Evolutionary conservation across 2,797 vertebrate species (phyloP), one percentile per base, ranked within the genome.

Genomic region (Delichon dasypus): DNA sequence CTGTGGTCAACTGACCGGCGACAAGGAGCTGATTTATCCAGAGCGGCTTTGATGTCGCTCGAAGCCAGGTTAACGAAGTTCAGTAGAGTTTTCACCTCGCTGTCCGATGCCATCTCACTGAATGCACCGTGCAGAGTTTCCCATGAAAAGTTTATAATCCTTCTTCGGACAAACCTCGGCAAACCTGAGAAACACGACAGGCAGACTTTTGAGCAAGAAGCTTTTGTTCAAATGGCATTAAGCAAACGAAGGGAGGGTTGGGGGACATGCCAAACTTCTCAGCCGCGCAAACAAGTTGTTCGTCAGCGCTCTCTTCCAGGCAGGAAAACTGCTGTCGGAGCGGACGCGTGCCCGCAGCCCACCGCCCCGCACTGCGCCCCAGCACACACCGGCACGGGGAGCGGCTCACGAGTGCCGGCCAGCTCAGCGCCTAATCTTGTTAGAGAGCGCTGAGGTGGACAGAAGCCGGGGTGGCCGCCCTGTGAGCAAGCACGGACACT

Each of bases 1-100:
- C 99, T 98, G 97, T 99, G 99, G 92, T 99, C 99, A 95, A 99
- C 99, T 0, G 99, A 99, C 91, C 99, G 99, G 88, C 99, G 98
- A 97, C 99, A 99, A 13, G 99, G 99, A 13, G 99, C 99, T 0
- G 99, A 99, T 96, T 99, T 99, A 96, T 99, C 99, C 97, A 99
- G 95, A 62, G 99, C 99, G 0, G 99, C 99, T 96, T 99, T 99
- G 97, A 99, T 99, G 97, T 99, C 99, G 1, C 99, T 99, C 83
- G 99, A 99, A 32, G 99, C 99, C 98, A 99, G 93, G 96, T 99
- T 99, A 34, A 99, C 99, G 14, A 99, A 99, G 97, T 99, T 99
- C 81, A 99, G 98, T 36, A 99, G 97, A 14, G 99, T 99, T 97
- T 99, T 99, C 72, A 99, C 99, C 71, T 99, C 99, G 16, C 98